A percentile compares a stretch with the other conserved stretches of the same genome.
Evolutionary conservation across 2,797 vertebrate species (phyloP).

Genomic region (Girardinus metallicus): DNA sequence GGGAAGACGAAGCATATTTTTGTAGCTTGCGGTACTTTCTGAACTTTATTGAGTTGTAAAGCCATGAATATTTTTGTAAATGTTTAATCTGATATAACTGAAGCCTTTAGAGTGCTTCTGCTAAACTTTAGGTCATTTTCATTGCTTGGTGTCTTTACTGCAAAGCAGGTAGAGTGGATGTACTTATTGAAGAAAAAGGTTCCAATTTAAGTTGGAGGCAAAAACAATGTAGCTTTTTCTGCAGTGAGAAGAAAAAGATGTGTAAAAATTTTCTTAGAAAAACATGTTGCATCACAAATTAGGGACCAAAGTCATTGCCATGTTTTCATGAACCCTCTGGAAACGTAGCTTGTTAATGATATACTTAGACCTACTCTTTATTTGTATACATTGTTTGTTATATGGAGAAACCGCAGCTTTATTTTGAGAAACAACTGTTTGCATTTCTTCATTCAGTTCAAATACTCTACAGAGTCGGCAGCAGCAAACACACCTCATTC

Average conservation of each 20-base stretch:
- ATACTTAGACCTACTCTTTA: background rate
- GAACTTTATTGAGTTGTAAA: background rate
- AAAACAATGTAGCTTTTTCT: background rate
- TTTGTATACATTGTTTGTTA: constrained; percentile 18
- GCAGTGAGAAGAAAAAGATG: background rate
- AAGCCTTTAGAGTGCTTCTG: constrained; percentile 1
- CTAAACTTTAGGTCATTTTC: background rate
- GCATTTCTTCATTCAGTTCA: constrained; percentile 15
- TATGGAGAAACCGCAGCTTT: background rate
- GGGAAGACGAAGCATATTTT: background rate
- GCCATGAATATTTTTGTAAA: background rate
- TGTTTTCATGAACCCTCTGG: background rate
- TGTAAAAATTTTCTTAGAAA: background rate
- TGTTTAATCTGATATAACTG: background rate
- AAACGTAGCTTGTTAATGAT: background rate
- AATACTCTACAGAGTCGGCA: background rate
- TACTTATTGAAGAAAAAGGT: background rate
- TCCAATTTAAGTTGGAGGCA: background rate
- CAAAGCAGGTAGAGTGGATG: background rate
- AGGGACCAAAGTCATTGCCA: background rate
- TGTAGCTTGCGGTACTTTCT: background rate
- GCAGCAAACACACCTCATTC: background rate
- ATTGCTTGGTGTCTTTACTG: background rate
- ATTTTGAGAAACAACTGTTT: background rate
- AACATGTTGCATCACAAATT: background rate